Evolutionary conservation across 2,113 vertebrate genomes (phyloP).

Genomic region (Asarcornis scutulata): DNA sequence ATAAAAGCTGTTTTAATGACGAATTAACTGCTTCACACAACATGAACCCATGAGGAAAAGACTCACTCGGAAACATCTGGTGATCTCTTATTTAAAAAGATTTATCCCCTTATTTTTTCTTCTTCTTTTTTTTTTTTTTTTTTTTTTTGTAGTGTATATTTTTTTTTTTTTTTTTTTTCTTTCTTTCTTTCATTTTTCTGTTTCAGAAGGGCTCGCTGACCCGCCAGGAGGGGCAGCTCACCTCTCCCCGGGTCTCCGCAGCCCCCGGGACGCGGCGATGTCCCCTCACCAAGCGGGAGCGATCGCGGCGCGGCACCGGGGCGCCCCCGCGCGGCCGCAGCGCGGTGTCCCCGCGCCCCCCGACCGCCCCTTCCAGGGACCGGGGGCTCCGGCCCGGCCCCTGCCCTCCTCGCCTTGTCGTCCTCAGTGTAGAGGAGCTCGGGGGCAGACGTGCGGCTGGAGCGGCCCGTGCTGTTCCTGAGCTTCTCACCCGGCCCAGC

Average conservation of each 20-base stretch:
- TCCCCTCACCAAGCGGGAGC: too few relatives aligned
- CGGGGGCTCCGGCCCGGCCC: not conserved
- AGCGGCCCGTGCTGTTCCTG: not conserved
- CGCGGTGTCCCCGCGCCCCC: too few relatives aligned
- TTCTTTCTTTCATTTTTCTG: too few relatives aligned
- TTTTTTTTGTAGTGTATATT: too few relatives aligned
- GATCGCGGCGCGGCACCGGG: not conserved
- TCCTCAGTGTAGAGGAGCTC: too few relatives aligned
- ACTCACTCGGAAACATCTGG: not conserved
- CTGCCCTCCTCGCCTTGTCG: not conserved
- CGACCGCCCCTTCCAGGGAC: too few relatives aligned
- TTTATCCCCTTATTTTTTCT: fast-evolving
- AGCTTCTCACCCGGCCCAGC: not conserved
- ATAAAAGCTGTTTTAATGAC: not conserved
- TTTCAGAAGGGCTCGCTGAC: too few relatives aligned
- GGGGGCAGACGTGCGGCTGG: too few relatives aligned
- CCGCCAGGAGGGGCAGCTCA: too few relatives aligned
- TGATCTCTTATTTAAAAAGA: not conserved
- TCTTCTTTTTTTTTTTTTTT: fast-evolving
- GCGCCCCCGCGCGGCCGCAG: not conserved
- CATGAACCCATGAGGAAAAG: not conserved
- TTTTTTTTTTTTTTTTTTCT: not conserved
- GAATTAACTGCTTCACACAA: not conserved
- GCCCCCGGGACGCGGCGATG: too few relatives aligned
- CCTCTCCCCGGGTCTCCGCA: too few relatives aligned